Conservation (phyloP, 2,888 invertebrate species). For the Ectemnius lituratus region DNA sequence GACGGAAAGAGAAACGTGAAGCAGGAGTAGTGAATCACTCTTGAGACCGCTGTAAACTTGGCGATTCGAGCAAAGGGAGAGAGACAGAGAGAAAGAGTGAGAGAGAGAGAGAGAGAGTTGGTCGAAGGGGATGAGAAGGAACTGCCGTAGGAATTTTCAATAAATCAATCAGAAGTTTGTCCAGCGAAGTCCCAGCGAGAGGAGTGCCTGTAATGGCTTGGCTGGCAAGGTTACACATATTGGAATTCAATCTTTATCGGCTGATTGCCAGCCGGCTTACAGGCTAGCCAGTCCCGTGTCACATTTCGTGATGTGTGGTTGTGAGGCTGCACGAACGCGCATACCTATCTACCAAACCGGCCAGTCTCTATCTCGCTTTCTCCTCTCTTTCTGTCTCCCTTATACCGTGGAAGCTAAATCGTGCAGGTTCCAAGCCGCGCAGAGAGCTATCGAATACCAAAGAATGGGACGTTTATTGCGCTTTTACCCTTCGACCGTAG, state of each 20-base stretch:
- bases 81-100: no score
- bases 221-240: conserved; percentile 55
- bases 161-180: conserved; percentile 24
- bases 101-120: no score
- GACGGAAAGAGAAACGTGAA: no score
- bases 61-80: no score
- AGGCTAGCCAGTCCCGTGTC: conserved; percentile 17
- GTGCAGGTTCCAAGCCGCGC: conserved; percentile 37
- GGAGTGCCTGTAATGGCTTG: no score
- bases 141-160: conserved; percentile 62
- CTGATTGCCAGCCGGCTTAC: conserved; percentile 24
- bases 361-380: no score
- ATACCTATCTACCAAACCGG: not conserved
- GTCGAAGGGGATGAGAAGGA: no score
- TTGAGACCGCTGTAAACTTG: no score
- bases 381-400: not conserved
- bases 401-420: conserved; percentile 26
- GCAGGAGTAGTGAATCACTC: no score
- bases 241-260: conserved; percentile 70
- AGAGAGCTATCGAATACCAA: conserved; percentile 58
- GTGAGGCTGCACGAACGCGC: not conserved
- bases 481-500: conserved; percentile 58
- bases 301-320: conserved; percentile 13
- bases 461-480: conserved; percentile 62
- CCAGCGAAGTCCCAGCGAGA: no score